Evolutionary conservation across 2,113 vertebrate genomes (phyloP), one percentile per base, ranked within the genome.

Genomic region (Cinclus mexicanus): DNA sequence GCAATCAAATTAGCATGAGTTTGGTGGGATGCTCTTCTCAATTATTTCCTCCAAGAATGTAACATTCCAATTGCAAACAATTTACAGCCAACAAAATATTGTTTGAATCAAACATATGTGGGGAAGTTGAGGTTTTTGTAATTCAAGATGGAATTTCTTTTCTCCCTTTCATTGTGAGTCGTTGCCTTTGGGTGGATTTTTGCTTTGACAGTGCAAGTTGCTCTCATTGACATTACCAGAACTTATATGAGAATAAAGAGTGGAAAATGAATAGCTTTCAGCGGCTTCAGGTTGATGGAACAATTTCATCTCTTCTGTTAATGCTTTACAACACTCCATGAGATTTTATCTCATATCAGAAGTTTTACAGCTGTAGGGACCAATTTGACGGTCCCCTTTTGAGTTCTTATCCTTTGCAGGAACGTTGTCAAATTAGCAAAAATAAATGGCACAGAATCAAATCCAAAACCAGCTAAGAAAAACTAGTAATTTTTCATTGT

Each of bases 261-360:
- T 64, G 80, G 83, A 94, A 88, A 95, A 96, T 59, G 64, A 85
- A 94, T 93, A 82, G 91, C 39, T 80, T 94, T 93, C 61, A 89
- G 80, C 63, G 52, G 55, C 81, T 91, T 90, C 85, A 95, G 87
- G 77, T 60, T 79, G 85, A 94, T 55, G 77, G 90, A 94, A 93
- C 82, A 93, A 96, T 92, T 96, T 94, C 26, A 69, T 81, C 82
- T 57, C 63, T 84, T 94, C 94, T 90, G 89, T 93, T 97, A 97
- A 96, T 96, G 90, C 79, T 89, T 90, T 65, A 87, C 75, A 95
- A 94, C 90, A 87, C 69, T 91, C 67, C 75, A 65, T 80, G 92
- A 97, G 96, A 90, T 98, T 98, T 89, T 76, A 83, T 91, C 92
- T 97, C 91, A 49, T 61, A 95, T 67, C 84, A 96, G 79, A 97